phyloP scores from a whole-genome alignment of 2,797 vertebrate species.

The Danio albolineatus region DNA sequence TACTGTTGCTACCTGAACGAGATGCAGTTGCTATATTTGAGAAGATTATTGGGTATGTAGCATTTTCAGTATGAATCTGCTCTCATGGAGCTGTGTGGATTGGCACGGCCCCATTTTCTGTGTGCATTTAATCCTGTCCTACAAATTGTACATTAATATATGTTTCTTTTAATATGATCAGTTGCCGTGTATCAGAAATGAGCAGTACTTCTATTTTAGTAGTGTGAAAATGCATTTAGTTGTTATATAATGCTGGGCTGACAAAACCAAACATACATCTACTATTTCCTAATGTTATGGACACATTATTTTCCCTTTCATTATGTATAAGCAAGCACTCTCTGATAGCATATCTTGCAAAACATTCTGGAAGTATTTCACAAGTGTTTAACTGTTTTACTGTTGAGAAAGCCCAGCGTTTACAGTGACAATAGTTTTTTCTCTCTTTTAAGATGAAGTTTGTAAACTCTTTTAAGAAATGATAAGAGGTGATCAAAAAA shows the following conservation, averaged over 20 bases:
- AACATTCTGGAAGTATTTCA: conserved; percentile 5
- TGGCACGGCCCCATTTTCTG: neutral
- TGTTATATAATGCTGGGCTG: neutral
- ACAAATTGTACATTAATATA: neutral
- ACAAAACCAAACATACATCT: neutral
- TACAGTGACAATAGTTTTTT: neutral
- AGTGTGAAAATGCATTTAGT: neutral
- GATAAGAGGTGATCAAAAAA: neutral
- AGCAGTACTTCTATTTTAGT: neutral
- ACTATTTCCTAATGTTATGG: neutral
- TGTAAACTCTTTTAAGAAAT: neutral
- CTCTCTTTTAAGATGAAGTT: neutral
- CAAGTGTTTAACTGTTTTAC: conserved; percentile 19
- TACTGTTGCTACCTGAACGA: conserved; percentile 77
- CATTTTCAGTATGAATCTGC: conserved; percentile 42
- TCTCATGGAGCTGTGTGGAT: conserved; percentile 44
- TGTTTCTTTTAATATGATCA: neutral
- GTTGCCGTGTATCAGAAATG: neutral
- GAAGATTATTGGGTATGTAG: conserved; percentile 64
- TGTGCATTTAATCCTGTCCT: neutral
- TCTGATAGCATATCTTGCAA: neutral
- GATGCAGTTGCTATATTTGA: conserved; percentile 69
- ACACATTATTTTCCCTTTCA: neutral
- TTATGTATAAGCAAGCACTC: neutral
- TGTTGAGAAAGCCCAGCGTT: conserved; percentile 6